These are phyloP conservation scores for Odiellus spinosus DNA, from an alignment of 2,888 invertebrate genomes.

Conservation along the genomic window DNA sequence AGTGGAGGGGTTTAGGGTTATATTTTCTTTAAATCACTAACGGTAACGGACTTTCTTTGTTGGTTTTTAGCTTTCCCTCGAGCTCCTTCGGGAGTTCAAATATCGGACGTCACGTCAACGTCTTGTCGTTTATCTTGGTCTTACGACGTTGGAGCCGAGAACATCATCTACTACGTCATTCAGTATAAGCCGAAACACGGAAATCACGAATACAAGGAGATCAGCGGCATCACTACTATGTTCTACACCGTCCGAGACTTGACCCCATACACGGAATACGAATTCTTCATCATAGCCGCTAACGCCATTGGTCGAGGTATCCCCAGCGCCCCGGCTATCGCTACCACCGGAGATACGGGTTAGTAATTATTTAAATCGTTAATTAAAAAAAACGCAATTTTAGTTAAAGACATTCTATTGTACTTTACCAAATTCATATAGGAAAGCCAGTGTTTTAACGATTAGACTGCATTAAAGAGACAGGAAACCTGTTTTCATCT, in stretches of 20 bases:
- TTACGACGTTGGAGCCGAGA: constrained; percentile 59
- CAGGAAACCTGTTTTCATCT: no score
- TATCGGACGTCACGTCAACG: constrained; percentile 84
- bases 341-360: constrained; percentile 96
- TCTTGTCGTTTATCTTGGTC: constrained; percentile 87
- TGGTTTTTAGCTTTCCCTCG: constrained; percentile 61
- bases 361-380: constrained; percentile 21
- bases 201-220: constrained; percentile 65
- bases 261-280: constrained; percentile 88
- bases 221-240: constrained; percentile 80
- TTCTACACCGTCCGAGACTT: constrained; percentile 64
- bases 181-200: constrained; percentile 92
- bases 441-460: neutral
- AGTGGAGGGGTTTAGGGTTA: no score
- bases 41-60: no score
- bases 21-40: no score
- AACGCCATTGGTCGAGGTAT: constrained; percentile 86
- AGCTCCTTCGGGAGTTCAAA: constrained; percentile 71
- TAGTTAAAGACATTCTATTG: neutral
- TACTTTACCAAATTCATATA: neutral
- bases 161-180: constrained; percentile 82
- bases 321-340: constrained; percentile 69
- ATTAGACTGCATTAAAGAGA: no score
- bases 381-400: neutral
- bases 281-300: constrained; percentile 86